phyloP scores from a whole-genome alignment of 2,797 vertebrate genomes.

The Falco concolor region DNA sequence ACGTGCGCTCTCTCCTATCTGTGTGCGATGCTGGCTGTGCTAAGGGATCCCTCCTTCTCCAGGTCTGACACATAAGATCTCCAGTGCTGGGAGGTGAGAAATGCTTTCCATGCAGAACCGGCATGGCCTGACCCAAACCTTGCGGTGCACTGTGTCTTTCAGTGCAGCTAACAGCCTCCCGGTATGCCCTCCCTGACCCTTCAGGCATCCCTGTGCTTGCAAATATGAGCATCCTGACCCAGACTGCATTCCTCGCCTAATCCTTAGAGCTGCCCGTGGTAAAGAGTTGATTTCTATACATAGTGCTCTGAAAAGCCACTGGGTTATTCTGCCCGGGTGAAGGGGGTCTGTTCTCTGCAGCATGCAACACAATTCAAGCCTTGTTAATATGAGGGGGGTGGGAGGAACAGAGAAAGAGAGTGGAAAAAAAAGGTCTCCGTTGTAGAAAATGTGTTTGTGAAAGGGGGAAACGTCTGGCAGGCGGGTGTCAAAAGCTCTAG shows the following conservation, averaged over 20 bases:
- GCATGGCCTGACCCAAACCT: background rate
- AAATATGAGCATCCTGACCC: background rate
- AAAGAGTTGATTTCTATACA: background rate
- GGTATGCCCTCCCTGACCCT: background rate
- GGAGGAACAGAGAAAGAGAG: background rate
- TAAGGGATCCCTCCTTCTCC: background rate
- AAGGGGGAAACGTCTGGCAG: background rate
- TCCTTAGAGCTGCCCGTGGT: background rate
- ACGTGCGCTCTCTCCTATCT: fast-evolving
- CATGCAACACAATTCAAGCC: background rate
- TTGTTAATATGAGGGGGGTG: background rate
- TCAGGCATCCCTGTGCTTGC: background rate
- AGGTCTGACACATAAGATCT: background rate
- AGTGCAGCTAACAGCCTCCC: background rate
- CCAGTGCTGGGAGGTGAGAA: background rate
- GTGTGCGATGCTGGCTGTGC: fast-evolving
- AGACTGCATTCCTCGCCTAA: background rate
- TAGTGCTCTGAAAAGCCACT: background rate
- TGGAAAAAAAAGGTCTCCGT: background rate
- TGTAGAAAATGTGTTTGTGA: background rate
- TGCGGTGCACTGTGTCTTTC: background rate
- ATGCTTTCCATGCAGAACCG: background rate
- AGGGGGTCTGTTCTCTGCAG: background rate
- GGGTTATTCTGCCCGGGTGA: background rate
- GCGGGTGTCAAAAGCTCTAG: background rate